phyloP scores from a whole-genome alignment of 2,888 invertebrate genomes.

The Phoenoteleia sp. region DNA sequence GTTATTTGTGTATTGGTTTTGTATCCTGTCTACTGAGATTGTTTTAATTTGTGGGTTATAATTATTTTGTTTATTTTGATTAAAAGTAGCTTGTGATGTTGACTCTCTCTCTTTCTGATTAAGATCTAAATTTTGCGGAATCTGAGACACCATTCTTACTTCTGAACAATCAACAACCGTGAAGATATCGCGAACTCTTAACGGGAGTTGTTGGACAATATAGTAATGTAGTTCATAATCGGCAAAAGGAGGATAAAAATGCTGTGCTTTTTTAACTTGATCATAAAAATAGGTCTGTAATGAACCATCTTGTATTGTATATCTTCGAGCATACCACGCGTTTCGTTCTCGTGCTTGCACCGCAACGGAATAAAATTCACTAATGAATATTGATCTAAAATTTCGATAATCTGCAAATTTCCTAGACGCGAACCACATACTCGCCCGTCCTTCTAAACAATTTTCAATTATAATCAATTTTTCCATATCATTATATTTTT shows the following conservation, averaged over 20 bases:
- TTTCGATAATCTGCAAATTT: neutral
- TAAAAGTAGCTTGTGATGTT: too few relatives aligned
- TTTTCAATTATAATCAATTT: conserved; percentile 27
- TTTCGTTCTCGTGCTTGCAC: conserved; percentile 30
- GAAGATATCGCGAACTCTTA: neutral
- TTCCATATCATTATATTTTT: neutral
- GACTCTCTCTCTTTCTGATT: conserved; percentile 2
- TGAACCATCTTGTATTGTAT: conserved; percentile 3
- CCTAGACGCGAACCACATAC: conserved; percentile 14
- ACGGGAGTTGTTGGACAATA: conserved; percentile 49
- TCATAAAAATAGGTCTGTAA: conserved; percentile 47
- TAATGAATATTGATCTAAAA: conserved; percentile 22
- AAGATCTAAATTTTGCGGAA: conserved; percentile 10
- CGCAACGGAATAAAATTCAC: conserved; percentile 47
- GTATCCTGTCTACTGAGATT: too few relatives aligned
- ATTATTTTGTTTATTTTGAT: too few relatives aligned
- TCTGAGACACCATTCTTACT: neutral
- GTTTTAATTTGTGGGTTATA: too few relatives aligned
- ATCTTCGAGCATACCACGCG: conserved; percentile 27
- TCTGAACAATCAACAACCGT: neutral
- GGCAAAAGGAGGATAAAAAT: conserved; percentile 50
- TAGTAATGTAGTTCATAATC: conserved; percentile 48
- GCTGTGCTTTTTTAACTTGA: conserved; percentile 31
- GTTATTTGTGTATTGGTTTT: too few relatives aligned
- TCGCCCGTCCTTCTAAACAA: conserved; percentile 24